Conservation (phyloP, 2,797 vertebrate species). For the Schizothorax lantsangensis region DNA sequence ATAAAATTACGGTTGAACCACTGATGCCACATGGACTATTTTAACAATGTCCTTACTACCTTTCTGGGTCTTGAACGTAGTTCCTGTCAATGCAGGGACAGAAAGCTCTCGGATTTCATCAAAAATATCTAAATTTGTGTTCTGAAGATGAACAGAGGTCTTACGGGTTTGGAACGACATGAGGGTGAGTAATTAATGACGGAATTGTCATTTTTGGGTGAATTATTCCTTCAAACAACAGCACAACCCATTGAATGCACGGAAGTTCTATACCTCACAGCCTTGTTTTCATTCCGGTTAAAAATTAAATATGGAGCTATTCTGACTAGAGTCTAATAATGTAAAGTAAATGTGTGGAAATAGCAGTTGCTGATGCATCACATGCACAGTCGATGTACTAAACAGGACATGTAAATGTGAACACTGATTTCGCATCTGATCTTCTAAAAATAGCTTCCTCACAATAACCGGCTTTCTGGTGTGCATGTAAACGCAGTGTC, state of each 20-base stretch:
- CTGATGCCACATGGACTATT: too few relatives aligned
- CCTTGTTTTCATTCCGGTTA: neutral
- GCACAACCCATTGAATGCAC: neutral
- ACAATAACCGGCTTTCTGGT: neutral
- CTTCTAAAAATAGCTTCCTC: neutral
- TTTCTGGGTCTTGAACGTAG: too few relatives aligned
- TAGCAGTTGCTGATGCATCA: neutral
- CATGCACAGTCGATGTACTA: neutral
- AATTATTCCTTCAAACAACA: neutral
- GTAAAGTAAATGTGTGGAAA: neutral
- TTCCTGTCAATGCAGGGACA: neutral
- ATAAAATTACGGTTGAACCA: too few relatives aligned
- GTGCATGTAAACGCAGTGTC: neutral
- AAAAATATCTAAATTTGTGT: neutral
- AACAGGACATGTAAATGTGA: neutral
- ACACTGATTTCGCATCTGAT: neutral
- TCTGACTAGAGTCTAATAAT: neutral
- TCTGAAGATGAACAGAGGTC: too few relatives aligned
- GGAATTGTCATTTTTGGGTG: neutral
- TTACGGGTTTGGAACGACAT: too few relatives aligned
- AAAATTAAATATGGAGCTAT: neutral
- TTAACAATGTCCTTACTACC: too few relatives aligned
- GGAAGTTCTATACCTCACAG: neutral
- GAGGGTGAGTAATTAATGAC: too few relatives aligned
- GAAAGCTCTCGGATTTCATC: neutral